phyloP scores from a whole-genome alignment of 2,888 invertebrate species.

The Choristoneura rosaceana region DNA sequence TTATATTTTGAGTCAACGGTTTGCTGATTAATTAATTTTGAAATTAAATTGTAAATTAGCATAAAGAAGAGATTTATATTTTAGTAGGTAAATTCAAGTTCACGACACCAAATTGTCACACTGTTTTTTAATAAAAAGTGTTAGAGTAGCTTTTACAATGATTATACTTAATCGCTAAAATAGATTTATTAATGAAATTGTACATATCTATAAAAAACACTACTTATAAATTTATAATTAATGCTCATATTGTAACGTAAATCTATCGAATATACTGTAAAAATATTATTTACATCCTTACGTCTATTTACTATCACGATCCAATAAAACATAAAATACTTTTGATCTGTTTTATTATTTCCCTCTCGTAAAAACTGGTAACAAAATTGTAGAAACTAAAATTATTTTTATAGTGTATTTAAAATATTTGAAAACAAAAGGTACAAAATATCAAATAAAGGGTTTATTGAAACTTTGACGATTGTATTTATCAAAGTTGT shows the following conservation, averaged over 20 bases:
- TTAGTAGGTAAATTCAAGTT: conserved; percentile 18
- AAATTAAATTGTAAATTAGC: conserved; percentile 5
- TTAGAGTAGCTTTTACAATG: conserved; percentile 71
- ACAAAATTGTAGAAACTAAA: background rate
- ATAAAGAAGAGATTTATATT: conserved; percentile 22
- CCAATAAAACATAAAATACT: conserved; percentile 67
- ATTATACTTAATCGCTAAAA: conserved; percentile 58
- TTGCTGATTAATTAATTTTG: conserved; percentile 16
- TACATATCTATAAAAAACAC: conserved; percentile 75
- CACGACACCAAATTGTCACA: conserved; percentile 25
- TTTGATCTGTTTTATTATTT: conserved; percentile 52
- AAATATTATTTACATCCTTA: conserved; percentile 80
- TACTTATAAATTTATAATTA: conserved; percentile 60
- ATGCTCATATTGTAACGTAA: conserved; percentile 80
- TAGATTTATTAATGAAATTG: conserved; percentile 62
- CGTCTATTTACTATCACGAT: conserved; percentile 82
- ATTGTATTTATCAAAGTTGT: too few species aligned
- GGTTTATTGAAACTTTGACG: too few species aligned
- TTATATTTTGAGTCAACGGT: background rate
- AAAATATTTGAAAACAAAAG: too few species aligned
- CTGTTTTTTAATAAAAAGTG: conserved; percentile 50
- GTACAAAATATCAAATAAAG: too few species aligned
- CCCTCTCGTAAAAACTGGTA: background rate
- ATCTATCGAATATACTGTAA: conserved; percentile 71
- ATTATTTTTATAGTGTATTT: too few species aligned